phyloP scores from a whole-genome alignment of 35 echinoderm and acorn worm species.

The Holothuria glaberrima region DNA sequence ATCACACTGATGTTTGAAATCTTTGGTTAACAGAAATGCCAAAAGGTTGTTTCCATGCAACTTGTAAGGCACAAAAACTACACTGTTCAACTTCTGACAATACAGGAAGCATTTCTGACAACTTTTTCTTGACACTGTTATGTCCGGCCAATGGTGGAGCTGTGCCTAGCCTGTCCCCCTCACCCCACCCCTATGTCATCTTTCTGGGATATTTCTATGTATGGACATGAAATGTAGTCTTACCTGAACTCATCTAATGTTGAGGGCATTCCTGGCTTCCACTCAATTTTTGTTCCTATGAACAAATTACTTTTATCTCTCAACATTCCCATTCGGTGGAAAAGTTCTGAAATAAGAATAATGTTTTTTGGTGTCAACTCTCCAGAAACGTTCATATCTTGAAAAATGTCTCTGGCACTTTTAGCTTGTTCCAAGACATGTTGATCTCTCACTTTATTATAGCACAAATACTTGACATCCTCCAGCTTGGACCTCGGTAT shows the following conservation, averaged over 20 bases:
- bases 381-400: neutral
- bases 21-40: no score
- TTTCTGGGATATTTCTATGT: no score
- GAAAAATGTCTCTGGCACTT: conserved; percentile 17
- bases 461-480: conserved; percentile 23
- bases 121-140: no score
- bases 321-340: conserved; percentile 25
- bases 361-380: neutral
- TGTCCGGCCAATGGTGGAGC: no score
- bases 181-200: no score
- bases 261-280: conserved; percentile 3
- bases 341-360: conserved; percentile 3
- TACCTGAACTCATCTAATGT: conserved; percentile 7
- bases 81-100: no score
- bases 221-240: neutral
- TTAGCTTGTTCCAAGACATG: conserved; percentile 7
- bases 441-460: neutral
- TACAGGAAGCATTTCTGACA: no score
- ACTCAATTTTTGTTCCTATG: neutral
- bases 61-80: no score
- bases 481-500: neutral
- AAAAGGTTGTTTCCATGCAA: no score
- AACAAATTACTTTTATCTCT: conserved; percentile 9
- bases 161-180: no score
- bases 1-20: no score